Conservation (phyloP, 2,888 invertebrate species). For the Ennomos fuscantarius region DNA sequence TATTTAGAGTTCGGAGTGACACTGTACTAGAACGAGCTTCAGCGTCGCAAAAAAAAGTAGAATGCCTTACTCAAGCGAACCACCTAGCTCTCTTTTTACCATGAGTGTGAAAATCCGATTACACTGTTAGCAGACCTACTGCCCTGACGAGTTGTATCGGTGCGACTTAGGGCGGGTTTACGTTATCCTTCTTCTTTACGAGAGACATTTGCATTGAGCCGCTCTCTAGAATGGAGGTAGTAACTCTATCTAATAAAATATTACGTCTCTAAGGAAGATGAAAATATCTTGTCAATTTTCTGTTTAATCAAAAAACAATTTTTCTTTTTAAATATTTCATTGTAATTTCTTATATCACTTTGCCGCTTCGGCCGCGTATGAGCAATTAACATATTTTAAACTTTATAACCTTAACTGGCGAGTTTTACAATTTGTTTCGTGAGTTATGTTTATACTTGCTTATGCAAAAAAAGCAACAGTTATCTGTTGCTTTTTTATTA, state of each 20-base stretch:
- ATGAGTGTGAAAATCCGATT: slow-evolving; percentile 8
- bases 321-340: too few relatives aligned
- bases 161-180: slow-evolving; percentile 44
- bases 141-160: slow-evolving; percentile 38
- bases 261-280: slow-evolving; percentile 1
- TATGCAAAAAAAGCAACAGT: too few relatives aligned
- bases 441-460: too few relatives aligned
- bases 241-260: slow-evolving; percentile 10
- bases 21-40: too few relatives aligned
- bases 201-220: slow-evolving; percentile 42
- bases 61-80: not conserved
- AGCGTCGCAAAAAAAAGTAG: too few relatives aligned
- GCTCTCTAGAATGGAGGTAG: slow-evolving; percentile 2
- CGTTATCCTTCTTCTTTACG: slow-evolving; percentile 32
- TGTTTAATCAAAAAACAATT: not conserved
- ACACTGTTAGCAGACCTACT: slow-evolving; percentile 51
- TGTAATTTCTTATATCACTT: too few relatives aligned
- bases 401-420: too few relatives aligned
- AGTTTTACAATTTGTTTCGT: too few relatives aligned
- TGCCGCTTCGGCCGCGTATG: too few relatives aligned
- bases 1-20: too few relatives aligned
- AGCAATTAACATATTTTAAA: too few relatives aligned
- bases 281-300: not conserved
- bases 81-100: not conserved
- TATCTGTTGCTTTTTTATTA: too few relatives aligned